Conservation (phyloP, 2,113 vertebrate species). For the Mungos mungo region DNA sequence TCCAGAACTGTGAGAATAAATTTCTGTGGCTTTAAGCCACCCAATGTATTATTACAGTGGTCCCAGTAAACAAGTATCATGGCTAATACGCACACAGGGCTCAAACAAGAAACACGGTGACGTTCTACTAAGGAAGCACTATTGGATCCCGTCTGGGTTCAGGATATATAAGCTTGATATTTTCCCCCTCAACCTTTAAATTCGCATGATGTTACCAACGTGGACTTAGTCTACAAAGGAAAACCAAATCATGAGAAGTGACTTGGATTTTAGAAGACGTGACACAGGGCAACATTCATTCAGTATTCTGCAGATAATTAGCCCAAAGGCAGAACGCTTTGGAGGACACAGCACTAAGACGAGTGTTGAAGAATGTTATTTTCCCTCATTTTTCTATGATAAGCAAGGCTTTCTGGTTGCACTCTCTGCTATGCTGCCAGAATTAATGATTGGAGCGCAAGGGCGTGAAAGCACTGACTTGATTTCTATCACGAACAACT, state of each 20-base stretch:
- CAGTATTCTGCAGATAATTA: background rate
- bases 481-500: background rate
- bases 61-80: background rate
- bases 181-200: background rate
- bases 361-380: conserved; percentile 4
- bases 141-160: background rate
- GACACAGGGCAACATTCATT: background rate
- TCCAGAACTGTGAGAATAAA: background rate
- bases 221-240: background rate
- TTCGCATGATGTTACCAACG: background rate
- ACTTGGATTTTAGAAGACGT: conserved; percentile 5
- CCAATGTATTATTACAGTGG: background rate
- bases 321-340: conserved; percentile 14
- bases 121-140: background rate
- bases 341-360: background rate
- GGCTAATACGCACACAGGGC: background rate
- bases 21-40: background rate
- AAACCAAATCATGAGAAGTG: background rate
- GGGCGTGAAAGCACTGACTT: background rate
- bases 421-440: background rate
- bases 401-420: conserved; percentile 20
- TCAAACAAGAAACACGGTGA: background rate
- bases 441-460: background rate
- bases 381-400: conserved; percentile 18
- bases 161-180: background rate